phyloP scores from a whole-genome alignment of 2,797 vertebrate species.

The Crenuchus spilurus region DNA sequence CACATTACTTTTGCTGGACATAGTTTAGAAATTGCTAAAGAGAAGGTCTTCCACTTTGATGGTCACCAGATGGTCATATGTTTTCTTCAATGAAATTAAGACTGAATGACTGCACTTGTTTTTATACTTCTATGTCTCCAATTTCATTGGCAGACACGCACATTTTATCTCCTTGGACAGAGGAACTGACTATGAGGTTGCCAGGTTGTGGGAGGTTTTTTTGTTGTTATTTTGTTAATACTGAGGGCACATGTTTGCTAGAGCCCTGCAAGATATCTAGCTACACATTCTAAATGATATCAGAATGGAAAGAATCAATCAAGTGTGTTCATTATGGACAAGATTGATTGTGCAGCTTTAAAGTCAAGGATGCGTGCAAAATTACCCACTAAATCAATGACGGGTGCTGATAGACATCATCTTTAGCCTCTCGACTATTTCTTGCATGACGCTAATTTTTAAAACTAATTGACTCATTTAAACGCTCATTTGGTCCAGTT shows the following conservation, averaged over 20 bases:
- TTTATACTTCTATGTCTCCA: not conserved
- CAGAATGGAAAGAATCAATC: not conserved
- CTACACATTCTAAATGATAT: not conserved
- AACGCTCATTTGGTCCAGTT: not conserved
- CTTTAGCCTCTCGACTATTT: not conserved
- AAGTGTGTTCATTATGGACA: not conserved
- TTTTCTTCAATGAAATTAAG: not conserved
- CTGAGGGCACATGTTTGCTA: not conserved
- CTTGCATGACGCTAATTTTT: not conserved
- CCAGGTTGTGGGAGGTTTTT: not conserved
- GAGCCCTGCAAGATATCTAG: not conserved
- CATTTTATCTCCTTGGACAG: not conserved
- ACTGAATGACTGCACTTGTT: not conserved
- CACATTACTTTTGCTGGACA: not conserved
- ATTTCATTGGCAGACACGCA: not conserved
- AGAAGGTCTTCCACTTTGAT: not conserved
- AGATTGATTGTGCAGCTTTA: slow-evolving; percentile 14
- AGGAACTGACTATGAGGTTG: not conserved
- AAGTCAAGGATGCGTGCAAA: not conserved
- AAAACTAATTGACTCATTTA: not conserved
- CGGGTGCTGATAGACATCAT: not conserved
- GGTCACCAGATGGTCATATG: not conserved
- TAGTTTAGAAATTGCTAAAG: not conserved
- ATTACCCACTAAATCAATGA: not conserved
- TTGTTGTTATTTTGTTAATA: not conserved